Percentiles rank a stretch among this genome's conserved stretches.
Conservation (phyloP, 2,113 vertebrate species). For the Phalacrocorax pelagicus region DNA sequence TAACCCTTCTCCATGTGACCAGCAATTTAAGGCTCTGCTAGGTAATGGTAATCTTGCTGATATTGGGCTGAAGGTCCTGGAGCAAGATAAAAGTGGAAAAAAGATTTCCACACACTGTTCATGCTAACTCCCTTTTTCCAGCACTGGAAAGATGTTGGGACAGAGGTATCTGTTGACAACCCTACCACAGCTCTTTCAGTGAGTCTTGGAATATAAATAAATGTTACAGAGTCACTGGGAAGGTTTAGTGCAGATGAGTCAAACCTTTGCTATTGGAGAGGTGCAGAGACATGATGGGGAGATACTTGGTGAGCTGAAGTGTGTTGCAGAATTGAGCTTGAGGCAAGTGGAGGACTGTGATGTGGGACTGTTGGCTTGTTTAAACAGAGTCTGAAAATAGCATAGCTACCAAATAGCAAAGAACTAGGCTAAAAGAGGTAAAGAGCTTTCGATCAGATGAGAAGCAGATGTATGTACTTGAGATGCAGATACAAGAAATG, state of each 20-base stretch:
- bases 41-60: not conserved
- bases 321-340: not conserved
- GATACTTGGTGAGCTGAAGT: not conserved
- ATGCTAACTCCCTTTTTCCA: not conserved
- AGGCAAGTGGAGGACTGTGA: not conserved
- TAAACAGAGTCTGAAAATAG: not conserved
- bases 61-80: not conserved
- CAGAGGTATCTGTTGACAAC: not conserved
- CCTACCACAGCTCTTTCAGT: not conserved
- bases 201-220: not conserved
- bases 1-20: not conserved
- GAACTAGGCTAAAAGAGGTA: not conserved
- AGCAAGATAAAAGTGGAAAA: not conserved
- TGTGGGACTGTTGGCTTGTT: not conserved
- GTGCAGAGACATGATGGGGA: not conserved
- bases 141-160: not conserved
- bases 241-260: not conserved
- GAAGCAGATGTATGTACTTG: slow-evolving; percentile 30
- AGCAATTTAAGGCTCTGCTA: not conserved
- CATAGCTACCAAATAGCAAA: not conserved
- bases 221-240: not conserved
- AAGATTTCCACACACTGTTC: fast-evolving
- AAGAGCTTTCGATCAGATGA: not conserved
- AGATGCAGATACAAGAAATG: not conserved
- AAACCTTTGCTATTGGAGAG: not conserved